phyloP scores from a whole-genome alignment of 2,888 invertebrate genomes.

The Crossocerus cetratus region DNA sequence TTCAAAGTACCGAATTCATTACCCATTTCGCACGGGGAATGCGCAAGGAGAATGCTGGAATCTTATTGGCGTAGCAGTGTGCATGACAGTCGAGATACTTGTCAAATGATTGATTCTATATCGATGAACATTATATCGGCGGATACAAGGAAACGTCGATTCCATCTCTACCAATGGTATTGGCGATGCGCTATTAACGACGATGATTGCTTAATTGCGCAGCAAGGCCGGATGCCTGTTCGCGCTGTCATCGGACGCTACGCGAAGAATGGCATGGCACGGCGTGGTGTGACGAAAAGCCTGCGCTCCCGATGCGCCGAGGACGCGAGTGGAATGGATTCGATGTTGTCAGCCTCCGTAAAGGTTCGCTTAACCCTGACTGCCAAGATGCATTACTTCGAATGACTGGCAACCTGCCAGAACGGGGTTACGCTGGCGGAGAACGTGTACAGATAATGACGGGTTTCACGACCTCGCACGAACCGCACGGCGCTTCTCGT shows the following conservation, averaged over 20 bases:
- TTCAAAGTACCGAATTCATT: neutral
- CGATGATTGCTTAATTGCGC: neutral
- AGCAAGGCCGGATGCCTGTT: neutral
- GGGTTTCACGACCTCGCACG: slow-evolving; percentile 63
- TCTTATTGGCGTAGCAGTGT: neutral
- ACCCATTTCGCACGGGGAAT: neutral
- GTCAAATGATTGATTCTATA: neutral
- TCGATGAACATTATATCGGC: neutral
- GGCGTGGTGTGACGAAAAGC: neutral
- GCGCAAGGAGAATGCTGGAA: neutral
- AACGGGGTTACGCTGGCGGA: slow-evolving; percentile 52
- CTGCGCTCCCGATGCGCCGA: too few species aligned
- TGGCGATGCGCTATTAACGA: neutral
- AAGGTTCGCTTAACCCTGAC: slow-evolving; percentile 56
- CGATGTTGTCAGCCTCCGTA: slow-evolving; percentile 53
- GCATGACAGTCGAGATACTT: neutral
- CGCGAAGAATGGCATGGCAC: neutral
- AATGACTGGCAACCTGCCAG: slow-evolving; percentile 65
- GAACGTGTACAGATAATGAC: slow-evolving; percentile 63
- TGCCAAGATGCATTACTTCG: slow-evolving; percentile 62
- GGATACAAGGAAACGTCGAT: slow-evolving; percentile 15
- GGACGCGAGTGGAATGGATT: slow-evolving; percentile 20
- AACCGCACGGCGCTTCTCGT: slow-evolving; percentile 52
- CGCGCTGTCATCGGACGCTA: neutral
- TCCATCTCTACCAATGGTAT: slow-evolving; percentile 15